A percentile compares a stretch with the other conserved stretches of the same genome.
These are phyloP conservation scores for Eilema depressum DNA, from an alignment of 2,888 invertebrate species.

Conservation along the genomic window DNA sequence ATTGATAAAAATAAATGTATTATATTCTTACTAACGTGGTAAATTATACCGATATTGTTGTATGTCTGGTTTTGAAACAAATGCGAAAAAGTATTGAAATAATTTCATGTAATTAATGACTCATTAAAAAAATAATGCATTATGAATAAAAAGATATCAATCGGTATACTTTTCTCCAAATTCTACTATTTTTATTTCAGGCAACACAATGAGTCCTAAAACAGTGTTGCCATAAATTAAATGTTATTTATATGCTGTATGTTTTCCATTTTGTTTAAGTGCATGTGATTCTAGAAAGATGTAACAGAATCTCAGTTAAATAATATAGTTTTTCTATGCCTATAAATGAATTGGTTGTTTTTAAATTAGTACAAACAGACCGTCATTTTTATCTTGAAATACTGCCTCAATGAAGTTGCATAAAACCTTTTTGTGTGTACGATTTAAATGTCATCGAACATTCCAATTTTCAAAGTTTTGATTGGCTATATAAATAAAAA, in stretches of 20 bases:
- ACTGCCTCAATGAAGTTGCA: background rate
- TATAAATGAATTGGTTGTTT: conserved; percentile 25
- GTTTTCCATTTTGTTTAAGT: conserved; percentile 40
- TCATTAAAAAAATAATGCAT: background rate
- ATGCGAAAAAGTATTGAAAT: background rate
- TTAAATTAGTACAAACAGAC: conserved; percentile 33
- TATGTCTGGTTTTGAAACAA: too few species aligned
- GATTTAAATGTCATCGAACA: background rate
- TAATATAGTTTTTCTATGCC: conserved; percentile 15
- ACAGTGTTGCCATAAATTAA: conserved; percentile 40
- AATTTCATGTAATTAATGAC: background rate
- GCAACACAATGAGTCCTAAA: conserved; percentile 15
- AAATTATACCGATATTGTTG: background rate
- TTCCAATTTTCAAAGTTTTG: background rate
- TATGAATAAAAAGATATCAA: background rate
- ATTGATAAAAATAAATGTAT: conserved; percentile 10
- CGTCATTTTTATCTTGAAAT: background rate
- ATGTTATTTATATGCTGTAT: conserved; percentile 29
- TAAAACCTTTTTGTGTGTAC: background rate
- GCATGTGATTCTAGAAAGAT: conserved; percentile 36
- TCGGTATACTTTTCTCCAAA: conserved; percentile 13
- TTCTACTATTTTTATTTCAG: conserved; percentile 30
- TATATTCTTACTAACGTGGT: background rate
- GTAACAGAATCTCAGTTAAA: conserved; percentile 43
- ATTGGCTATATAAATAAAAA: background rate